Conservation (phyloP, 1,140 invertebrate species). For the Lycorma delicatula region DNA sequence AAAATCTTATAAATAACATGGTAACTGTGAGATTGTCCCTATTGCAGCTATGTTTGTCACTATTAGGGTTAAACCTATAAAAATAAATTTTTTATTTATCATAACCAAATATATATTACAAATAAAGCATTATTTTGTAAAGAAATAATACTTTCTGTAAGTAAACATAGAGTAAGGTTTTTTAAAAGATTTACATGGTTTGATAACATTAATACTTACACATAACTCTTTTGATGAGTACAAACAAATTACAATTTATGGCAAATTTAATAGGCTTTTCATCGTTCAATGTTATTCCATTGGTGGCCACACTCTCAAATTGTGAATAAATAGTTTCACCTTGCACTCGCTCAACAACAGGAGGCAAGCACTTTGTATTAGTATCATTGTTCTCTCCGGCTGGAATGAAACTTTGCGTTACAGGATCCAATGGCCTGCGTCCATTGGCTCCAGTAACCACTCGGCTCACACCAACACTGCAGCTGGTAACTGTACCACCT, state of each 20-base stretch:
- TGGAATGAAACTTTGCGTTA: conserved; percentile 27
- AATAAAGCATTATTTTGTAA: no score
- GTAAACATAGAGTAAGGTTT: no score
- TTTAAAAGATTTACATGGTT: neutral
- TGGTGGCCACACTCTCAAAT: conserved; percentile 18
- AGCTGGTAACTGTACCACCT: neutral
- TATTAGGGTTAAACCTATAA: no score
- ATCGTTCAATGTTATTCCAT: conserved; percentile 18
- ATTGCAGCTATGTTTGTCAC: no score
- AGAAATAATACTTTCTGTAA: no score
- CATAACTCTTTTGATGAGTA: conserved; percentile 66
- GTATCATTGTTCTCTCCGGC: no score
- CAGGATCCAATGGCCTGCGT: conserved; percentile 24
- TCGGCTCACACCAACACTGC: no score
- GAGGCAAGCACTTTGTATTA: conserved; percentile 24
- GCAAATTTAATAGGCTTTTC: conserved; percentile 60
- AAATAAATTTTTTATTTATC: no score
- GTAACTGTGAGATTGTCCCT: no score
- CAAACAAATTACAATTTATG: conserved; percentile 68
- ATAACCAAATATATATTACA: no score
- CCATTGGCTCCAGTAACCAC: neutral
- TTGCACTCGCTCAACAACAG: conserved; percentile 17
- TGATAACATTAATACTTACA: conserved; percentile 20
- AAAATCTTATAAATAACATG: no score
- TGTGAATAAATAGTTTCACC: conserved; percentile 24